phyloP scores from a whole-genome alignment of 2,113 vertebrate species.

The Notiomystis cincta region DNA sequence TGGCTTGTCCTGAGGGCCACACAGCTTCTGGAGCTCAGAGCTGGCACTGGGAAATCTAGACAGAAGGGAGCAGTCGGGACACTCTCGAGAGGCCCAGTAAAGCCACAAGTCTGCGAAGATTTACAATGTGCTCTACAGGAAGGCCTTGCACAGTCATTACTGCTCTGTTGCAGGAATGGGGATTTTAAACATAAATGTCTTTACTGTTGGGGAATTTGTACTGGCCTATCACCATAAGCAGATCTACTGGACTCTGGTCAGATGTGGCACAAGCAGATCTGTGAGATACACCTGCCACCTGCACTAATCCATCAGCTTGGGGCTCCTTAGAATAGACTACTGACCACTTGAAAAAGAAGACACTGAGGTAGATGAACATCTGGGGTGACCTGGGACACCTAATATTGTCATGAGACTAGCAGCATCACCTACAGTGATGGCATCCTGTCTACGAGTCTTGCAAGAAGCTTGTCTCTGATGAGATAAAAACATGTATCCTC shows the following conservation, averaged over 20 bases:
- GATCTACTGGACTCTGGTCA: neutral
- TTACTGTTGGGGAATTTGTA: neutral
- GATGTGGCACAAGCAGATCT: neutral
- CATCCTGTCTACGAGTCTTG: neutral
- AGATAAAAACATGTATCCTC: neutral
- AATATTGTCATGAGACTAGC: neutral
- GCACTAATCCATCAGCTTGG: neutral
- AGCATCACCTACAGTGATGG: neutral
- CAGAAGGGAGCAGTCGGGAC: neutral
- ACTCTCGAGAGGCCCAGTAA: neutral
- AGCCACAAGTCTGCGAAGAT: neutral
- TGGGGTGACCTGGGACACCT: neutral
- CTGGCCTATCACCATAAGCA: neutral
- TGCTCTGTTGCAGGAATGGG: neutral
- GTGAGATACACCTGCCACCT: neutral
- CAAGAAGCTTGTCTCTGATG: neutral
- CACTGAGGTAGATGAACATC: neutral
- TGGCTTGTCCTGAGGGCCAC: rapidly evolving
- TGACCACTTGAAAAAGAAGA: neutral
- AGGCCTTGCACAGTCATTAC: neutral
- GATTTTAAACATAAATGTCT: neutral
- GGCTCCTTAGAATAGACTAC: neutral
- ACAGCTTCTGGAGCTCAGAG: neutral
- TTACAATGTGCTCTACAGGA: neutral
- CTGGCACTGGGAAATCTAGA: neutral